A percentile compares a stretch with the other conserved stretches of the same genome.
Evolutionary conservation across 2,888 invertebrate genomes (phyloP).

Genomic region (Meandrusa payeni): DNA sequence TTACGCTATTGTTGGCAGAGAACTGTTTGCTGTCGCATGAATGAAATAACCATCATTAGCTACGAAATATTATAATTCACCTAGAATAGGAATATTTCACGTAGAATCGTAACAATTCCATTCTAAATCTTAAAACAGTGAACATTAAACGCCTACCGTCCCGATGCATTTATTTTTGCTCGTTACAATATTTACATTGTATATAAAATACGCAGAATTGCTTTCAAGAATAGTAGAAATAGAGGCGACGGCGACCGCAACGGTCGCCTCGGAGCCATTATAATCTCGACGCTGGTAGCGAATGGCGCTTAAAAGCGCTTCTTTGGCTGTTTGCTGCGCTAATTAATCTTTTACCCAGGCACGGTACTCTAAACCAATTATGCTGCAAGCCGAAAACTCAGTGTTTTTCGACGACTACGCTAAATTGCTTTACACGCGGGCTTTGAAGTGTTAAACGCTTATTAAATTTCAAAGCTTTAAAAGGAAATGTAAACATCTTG

Average conservation of each 20-base stretch:
- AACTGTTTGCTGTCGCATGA: no score
- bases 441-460: slow-evolving; percentile 77
- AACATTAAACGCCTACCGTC: slow-evolving; percentile 38
- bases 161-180: slow-evolving; percentile 30
- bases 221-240: slow-evolving; percentile 24
- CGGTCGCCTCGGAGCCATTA: slow-evolving; percentile 35
- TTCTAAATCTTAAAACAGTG: slow-evolving; percentile 39
- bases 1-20: no score
- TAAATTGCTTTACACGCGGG: slow-evolving; percentile 72
- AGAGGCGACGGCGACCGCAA: slow-evolving; percentile 29
- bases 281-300: slow-evolving; percentile 42
- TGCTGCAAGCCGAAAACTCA: slow-evolving; percentile 65
- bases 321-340: slow-evolving; percentile 63
- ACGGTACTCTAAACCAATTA: slow-evolving; percentile 71
- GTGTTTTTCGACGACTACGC: slow-evolving; percentile 70
- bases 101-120: slow-evolving; percentile 28
- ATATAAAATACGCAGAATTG: slow-evolving; percentile 1
- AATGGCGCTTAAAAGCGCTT: slow-evolving; percentile 53
- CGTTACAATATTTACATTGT: slow-evolving; percentile 14
- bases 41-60: no score
- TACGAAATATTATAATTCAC: no score
- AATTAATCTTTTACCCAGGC: slow-evolving; percentile 72
- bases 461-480: slow-evolving; percentile 73
- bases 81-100: slow-evolving; percentile 39
- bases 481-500: slow-evolving; percentile 56